Evolutionary conservation across 1,140 invertebrate species (phyloP), one percentile per base, ranked within the genome.

Genomic region (Phymastichus coffea): DNA sequence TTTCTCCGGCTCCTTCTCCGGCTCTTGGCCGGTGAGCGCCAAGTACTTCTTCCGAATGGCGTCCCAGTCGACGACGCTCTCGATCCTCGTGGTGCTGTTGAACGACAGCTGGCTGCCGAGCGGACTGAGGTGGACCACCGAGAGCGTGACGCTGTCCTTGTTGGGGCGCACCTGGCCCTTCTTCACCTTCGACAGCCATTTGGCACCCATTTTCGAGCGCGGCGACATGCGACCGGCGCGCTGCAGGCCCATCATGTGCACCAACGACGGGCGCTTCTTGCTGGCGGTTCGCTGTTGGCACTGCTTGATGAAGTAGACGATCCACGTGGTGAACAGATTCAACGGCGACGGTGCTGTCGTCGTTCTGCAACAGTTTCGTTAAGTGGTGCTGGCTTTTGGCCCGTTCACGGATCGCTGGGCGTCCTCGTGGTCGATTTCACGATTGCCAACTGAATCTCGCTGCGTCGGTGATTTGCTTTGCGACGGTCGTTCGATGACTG

Each of bases 271-370:
- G 43, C 90, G 82, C 73, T 92, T 92, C 74, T 88, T 87, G 71
- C 86, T 87, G 57, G 81, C 84, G 1, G 66, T 61, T 12, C 71
- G 70, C 48, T 79, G 87, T 78, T 89, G 91, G 81, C 90, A 93
- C 58, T 89, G 81, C 66, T 91, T 87, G 61, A 93, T 87, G 66
- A 94, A 83, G 82, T 91, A 94, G 78, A 93, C 90, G 41, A 94
- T 84, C 91, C 92, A 94, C 35, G 96, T 95, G 12, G 95, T 98
- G 66, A 99, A 86, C 57, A 99, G 85, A 78, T 99, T 99, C 44
- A 99, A 85, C 0, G 98, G 98, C 17, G 97, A 95, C 1, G 98
- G 98, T 3, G 97, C 97, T 12, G 96, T 95, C 37, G 94, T 95
- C 4, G 96, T 98, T 75, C 97, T 80, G 74, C 33, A 78, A 79